Conservation (phyloP, 92 coral and sea anemone genomes). For the Phenganax subtilis region DNA sequence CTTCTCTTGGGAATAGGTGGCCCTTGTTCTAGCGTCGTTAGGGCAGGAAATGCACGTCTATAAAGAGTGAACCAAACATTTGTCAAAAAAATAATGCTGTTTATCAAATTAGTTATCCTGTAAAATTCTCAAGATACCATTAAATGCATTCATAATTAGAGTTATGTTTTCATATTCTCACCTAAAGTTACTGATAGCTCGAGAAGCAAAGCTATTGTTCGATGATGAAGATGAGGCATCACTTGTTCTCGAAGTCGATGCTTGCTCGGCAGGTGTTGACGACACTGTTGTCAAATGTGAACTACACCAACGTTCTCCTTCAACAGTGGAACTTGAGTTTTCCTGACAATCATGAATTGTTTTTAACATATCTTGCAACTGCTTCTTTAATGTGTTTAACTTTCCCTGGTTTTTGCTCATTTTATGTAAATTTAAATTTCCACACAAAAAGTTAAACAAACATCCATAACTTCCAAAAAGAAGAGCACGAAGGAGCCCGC, state of each 20-base stretch:
- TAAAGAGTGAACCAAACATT: background rate
- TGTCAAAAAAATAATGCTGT: background rate
- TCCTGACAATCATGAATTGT: background rate
- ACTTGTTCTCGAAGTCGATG: background rate
- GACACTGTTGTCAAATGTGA: background rate
- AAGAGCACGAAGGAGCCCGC: no score
- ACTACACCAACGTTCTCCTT: background rate
- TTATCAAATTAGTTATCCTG: background rate
- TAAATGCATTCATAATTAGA: background rate
- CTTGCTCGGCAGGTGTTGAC: background rate
- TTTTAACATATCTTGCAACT: background rate
- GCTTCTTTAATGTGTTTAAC: background rate
- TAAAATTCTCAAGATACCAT: background rate
- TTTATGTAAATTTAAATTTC: no score
- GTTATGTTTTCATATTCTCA: background rate
- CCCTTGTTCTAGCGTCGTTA: conserved; percentile 24
- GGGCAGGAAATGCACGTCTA: conserved; percentile 48
- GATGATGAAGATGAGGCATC: background rate
- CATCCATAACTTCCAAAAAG: no score
- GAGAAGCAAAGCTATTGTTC: background rate
- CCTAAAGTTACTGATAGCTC: background rate
- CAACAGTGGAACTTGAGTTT: background rate
- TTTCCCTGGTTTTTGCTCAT: background rate
- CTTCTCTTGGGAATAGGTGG: background rate
- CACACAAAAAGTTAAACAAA: no score